Evolutionary conservation across 1,140 invertebrate genomes (phyloP).

Genomic region (Euura lappo): DNA sequence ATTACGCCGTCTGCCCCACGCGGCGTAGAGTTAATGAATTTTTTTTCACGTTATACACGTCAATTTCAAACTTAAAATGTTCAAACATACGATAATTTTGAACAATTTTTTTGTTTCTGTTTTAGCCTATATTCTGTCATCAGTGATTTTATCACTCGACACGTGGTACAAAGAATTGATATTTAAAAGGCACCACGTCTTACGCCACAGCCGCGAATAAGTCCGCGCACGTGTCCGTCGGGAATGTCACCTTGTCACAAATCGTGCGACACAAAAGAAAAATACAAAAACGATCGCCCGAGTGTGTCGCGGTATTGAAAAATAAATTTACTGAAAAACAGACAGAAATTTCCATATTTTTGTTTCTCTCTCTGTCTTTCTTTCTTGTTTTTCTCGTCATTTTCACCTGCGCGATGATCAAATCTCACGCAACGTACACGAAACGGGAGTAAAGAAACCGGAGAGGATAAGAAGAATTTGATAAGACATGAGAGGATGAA

Average conservation of each 20-base stretch:
- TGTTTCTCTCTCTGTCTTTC: too few species aligned
- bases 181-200: background rate
- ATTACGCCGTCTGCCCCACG: background rate
- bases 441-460: background rate
- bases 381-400: too few species aligned
- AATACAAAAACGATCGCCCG: background rate
- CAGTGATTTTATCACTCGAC: too few species aligned
- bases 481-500: background rate
- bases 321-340: background rate
- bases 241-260: constrained; percentile 2
- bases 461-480: background rate
- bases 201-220: background rate
- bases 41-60: background rate
- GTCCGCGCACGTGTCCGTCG: background rate
- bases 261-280: background rate
- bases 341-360: background rate
- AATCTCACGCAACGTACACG: too few species aligned
- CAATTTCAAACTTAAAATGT: too few species aligned
- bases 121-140: too few species aligned
- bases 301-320: background rate
- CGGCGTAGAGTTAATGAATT: background rate
- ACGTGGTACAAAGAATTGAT: too few species aligned
- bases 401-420: too few species aligned
- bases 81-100: too few species aligned
- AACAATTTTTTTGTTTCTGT: too few species aligned